These are phyloP conservation scores for Cremastobaeus sp. DNA, from an alignment of 2,888 invertebrate genomes.

Conservation along the genomic window DNA sequence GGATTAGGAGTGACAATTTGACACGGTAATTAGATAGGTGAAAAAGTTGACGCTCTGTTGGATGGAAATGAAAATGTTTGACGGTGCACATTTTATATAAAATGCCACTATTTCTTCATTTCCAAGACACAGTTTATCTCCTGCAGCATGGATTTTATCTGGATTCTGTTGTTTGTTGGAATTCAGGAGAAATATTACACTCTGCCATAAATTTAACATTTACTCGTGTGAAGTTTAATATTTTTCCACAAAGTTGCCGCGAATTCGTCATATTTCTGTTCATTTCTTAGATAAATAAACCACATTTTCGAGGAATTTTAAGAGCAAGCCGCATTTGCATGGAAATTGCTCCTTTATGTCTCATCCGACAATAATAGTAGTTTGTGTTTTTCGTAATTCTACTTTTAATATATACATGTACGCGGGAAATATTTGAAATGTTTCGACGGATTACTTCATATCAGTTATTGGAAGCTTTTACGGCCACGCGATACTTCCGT, in stretches of 20 bases:
- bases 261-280: conserved; percentile 21
- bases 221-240: conserved; percentile 30
- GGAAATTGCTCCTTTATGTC: too few species aligned
- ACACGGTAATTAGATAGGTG: too few species aligned
- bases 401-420: too few species aligned
- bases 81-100: conserved; percentile 13
- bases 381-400: too few species aligned
- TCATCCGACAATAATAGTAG: too few species aligned
- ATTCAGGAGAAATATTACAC: conserved; percentile 30
- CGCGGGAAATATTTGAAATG: background rate
- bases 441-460: conserved; percentile 11
- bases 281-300: conserved; percentile 20
- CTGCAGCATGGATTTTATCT: conserved; percentile 27
- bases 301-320: conserved; percentile 9
- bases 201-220: conserved; percentile 40
- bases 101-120: conserved; percentile 10
- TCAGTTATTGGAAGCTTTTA: conserved; percentile 15
- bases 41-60: too few species aligned
- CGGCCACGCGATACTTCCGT: background rate
- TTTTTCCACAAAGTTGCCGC: conserved; percentile 15
- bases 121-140: conserved; percentile 27
- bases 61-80: too few species aligned
- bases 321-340: background rate
- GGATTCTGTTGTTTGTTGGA: conserved; percentile 15
- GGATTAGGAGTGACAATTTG: too few species aligned